Evolutionary conservation across 2,888 invertebrate genomes (phyloP), one percentile per base, ranked within the genome.

Genomic region (Melanchra persicariae): DNA sequence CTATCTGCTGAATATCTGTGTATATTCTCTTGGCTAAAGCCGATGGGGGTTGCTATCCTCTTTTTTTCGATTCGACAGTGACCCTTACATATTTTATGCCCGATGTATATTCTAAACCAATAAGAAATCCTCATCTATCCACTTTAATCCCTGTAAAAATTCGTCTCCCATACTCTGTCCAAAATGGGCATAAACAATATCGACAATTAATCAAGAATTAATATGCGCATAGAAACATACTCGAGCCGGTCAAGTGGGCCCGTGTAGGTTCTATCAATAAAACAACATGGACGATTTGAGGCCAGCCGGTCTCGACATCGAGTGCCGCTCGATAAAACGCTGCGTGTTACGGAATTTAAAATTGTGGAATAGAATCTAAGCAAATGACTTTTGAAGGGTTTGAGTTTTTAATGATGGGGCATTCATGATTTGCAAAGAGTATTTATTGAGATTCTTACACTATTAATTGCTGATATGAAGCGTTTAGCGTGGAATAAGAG

Each of bases 281-380:
- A 90, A 88, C 85, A 89, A 86, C 87, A 86, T 80, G 88, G 87
- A 82, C 85, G 84, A 86, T 90, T 87, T 88, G 83, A 85, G 84
- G 79, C 83, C 83, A 81, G 79, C 81, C 82, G 76, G 77, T 81
- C 76, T 75, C 81, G 83, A 83, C 85, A 79, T 77, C 45, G 82
- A 79, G 84, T 83, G 76, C 71, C 79, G 87, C 79, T 89, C 88
- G 83, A 89, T 89, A 87, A 85, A 79, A 80, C 40, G 76, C 81
- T 82, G 74, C 70, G 69, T 69, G 30, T 65, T 22, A 59, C 17
- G 65, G 84, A 84, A 64, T 67, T 45, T n/a, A 51, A n/a, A 69
- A 68, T 47, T 26, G 58, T 87, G 79, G 88, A 88, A 85, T 71
- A 34, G 82, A 67, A 55, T 37, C 0, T 10, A 57, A 17, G 57